Evolutionary conservation across 2,113 vertebrate genomes (phyloP), one percentile per base, ranked within the genome.

Genomic region (Malurus elegans): DNA sequence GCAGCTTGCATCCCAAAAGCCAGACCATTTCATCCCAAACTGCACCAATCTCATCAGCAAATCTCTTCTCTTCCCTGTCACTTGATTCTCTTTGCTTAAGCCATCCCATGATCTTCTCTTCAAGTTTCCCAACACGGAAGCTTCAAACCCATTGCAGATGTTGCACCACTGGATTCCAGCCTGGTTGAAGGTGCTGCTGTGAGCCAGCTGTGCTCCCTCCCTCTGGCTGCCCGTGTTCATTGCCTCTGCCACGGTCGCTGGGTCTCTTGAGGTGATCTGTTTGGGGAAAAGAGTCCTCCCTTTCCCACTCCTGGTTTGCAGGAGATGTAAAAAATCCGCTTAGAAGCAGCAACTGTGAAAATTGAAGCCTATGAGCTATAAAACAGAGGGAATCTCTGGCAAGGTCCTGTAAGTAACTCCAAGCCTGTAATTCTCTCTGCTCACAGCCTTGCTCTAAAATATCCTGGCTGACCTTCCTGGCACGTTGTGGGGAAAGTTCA

Each of bases 381-480:
- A 94, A 96, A 78, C 88, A 83, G 89, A 76, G 92, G 64, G 82
- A 90, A 83, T 88, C 92, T 92, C 88, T 96, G 90, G 85, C 94
- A 97, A 78, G 85, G 71, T 44, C 71, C 54, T 65, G 14, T 53
- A 38, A 82, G 71, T 89, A 92, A 75, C 64, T 85, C 65, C 64
- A 86, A 90, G 90, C 53, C 86, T 95, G 65, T 74, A 95, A 93
- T 93, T 93, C 48, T 86, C 19, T 64, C 75, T 79, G 3, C 69
- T 86, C 47, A 44, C 66, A 88, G 67, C 34, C 61, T 92, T 69
- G 38, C 78, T 93, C 58, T 70, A 48, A 92, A 96, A 90, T 83
- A 94, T 44, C 58, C 90, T 93, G 93, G 50, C 87, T 86, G 85
- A 93, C 88, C 85, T 96, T 93, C 79, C 82, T 94, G 88, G 79